Evolutionary conservation across 1,140 invertebrate species (phyloP), one percentile per base, ranked within the genome.

Genomic region (Lasaia peninsularis): DNA sequence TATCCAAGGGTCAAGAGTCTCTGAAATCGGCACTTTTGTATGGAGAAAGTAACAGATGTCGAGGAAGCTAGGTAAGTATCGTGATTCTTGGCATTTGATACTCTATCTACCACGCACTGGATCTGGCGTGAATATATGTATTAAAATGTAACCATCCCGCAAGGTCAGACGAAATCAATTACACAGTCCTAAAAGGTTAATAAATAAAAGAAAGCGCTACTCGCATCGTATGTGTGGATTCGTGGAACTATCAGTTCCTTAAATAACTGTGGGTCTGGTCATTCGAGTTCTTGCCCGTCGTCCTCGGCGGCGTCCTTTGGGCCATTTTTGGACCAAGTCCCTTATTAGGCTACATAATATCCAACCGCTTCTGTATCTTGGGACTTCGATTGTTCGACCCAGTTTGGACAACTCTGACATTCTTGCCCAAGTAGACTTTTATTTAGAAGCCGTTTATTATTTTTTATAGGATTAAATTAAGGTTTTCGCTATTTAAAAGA

Each of bases 281-380:
- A 74, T 72, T 64, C 58, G 67, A 68, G 60, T 81, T 83, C 80
- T 85, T 85, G 73, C 66, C 49, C 32, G 32, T 55, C 78, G 80
- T 81, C 82, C 78, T 84, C 73, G 66, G 77, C 84, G 84, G 84
- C 72, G 80, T 81, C 84, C 84, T 88, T 86, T 87, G 63, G 66
- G 59, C 63, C 64, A 60, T 67, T 60, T 70, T 71, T 64, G 63
- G 78, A 77, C 57, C 53, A 67, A 57, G 37, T 50, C 62, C 80
- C 82, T 69, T 83, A 84, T 84, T 79, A 71, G 80, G 82, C 65
- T 67, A 72, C 70, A 81, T 79, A 80, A 86, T 80, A 72, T 77
- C 65, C 71, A 69, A 71, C 73, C 72, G 69, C 68, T 71, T 62
- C 68, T 58, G 67, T 68, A 73, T 76, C 58, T 63, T 59, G 56